Conservation (phyloP, 1,140 invertebrate genomes). For the Drosophila cardini region DNA sequence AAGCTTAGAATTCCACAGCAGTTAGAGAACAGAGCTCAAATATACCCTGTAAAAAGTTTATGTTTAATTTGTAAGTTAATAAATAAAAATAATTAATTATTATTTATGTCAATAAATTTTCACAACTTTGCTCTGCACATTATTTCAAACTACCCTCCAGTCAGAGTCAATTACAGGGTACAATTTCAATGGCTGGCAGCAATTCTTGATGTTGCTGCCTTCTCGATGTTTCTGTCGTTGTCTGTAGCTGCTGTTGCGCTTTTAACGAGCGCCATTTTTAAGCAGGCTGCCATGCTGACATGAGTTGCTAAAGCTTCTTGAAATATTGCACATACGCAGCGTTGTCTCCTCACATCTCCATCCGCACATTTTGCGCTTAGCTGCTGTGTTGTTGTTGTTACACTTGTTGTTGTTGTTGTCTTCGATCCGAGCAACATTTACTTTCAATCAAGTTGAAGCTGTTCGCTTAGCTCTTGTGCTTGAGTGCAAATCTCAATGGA, state of each 20-base stretch:
- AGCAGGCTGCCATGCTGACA: conserved; percentile 41
- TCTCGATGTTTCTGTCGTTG: conserved; percentile 31
- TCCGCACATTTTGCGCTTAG: conserved; percentile 14
- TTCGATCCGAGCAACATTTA: conserved; percentile 52
- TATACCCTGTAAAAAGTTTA: conserved; percentile 8
- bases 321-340: conserved; percentile 66
- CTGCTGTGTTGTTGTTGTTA: not conserved
- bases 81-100: too few relatives aligned
- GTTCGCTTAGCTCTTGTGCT: conserved; percentile 12
- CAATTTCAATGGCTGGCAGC: conserved; percentile 54
- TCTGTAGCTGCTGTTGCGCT: conserved; percentile 50
- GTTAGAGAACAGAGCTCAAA: not conserved
- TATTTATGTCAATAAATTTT: too few relatives aligned
- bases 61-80: too few relatives aligned
- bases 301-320: conserved; percentile 44
- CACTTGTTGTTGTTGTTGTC: conserved; percentile 11
- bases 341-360: conserved; percentile 19
- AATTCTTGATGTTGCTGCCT: conserved; percentile 42
- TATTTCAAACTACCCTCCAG: not conserved
- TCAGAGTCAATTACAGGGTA: not conserved
- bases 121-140: too few relatives aligned
- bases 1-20: conserved; percentile 7
- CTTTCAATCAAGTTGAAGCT: conserved; percentile 58
- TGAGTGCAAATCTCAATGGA: conserved; percentile 48
- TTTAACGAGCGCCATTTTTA: conserved; percentile 65